Base-by-base conservation (phyloP, 2,888 invertebrate species). In the Diplolepis rosae region DNA sequence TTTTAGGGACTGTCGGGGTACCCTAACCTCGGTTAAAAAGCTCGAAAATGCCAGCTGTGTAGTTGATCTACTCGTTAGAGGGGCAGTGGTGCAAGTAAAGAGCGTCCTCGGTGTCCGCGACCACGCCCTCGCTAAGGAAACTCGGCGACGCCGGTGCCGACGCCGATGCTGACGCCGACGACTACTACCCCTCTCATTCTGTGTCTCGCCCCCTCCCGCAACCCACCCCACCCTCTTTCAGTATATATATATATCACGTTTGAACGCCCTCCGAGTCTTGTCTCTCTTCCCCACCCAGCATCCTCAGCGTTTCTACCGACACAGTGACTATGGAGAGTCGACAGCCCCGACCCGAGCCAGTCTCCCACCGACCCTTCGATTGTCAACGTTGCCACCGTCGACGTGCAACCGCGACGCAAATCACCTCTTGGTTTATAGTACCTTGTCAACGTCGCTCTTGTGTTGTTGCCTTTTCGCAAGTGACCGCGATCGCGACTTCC, bases 121-220 rank as follows among this genome's bases (percentile, higher is more conserved):
- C 86, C 87, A 87, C 87, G 86, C 87, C 87, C 86, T 86, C 85
- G 82, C 80, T 78, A 82, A 83, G 82, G 83, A 82, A 70, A 76
- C 75, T 77, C 83, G 80, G 79, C 80, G 70, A 69, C 76, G 77
- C 77, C 78, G 77, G 72, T 75, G 50, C 74, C 72, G n/a, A n/a
- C n/a, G n/a, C n/a, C n/a, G 70, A 69, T 76, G 77, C 77, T 77
- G 70, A 52, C 56, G 54, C 42, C 42, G 54, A 45, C 39, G 45
- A 15, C 66, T 48, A 52, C 50, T 51, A 51, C 51, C 65, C 39
- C 51, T 32, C 68, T 50, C 54, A n/a, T n/a, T n/a, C n/a, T n/a
- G n/a, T 70, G 42, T 68, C 65, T 70, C 68, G 61, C 65, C 71
- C 56, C 30, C 71, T 51, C 69, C 48, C 72, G 15, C 48, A 7